Evolutionary conservation across 2,888 invertebrate genomes (phyloP), one percentile per base, ranked within the genome.

Genomic region (Rotaria sp.): DNA sequence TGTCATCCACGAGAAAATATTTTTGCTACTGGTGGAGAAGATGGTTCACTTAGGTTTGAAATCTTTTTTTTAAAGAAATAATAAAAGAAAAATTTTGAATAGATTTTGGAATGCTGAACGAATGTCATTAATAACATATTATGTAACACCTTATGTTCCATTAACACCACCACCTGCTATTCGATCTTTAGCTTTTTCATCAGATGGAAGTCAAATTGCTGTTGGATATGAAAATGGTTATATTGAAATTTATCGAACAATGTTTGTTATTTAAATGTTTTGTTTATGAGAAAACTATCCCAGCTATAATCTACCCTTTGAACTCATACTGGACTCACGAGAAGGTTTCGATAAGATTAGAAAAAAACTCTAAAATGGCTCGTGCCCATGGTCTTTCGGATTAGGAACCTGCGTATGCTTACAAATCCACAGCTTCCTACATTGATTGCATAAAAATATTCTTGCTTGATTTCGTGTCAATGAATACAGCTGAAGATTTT

Each of bases 1-100:
- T 88, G 89, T 10, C 92, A 92, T 87, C 92, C 92, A 1, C 89
- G 89, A 87, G 90, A 91, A 87, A 89, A 90, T 18, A 89, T 91
- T 86, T 91, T 91, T 89, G 91, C 90, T 30, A 91, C 91, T 18
- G 91, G 90, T 18, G 91, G 91, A 89, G 91, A 91, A 89, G 67
- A 67, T 67, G 18, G 67, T 67, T 35, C 35, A 67, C 35, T 67
- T 0, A 67, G 67, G 67, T 67, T 59, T 18, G 30, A 13, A n/a
- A n/a, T 50, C 18, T 50, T 50, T 26, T 7, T 52, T 21, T 26
- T 26, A 45, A 8, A 45, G 45, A 45, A 45, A 45, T 55, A 8
- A 26, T 10, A 26, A 2, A n/a, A 30, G 35, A 4, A 67, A 35
- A 30, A 35, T 30, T 30, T n/a, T 30, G 5, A 21, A 21, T 67